Percentiles rank a stretch among this genome's conserved stretches.
These are phyloP conservation scores for Carterocephalus palaemon DNA, from an alignment of 2,888 invertebrate species.

Conservation along the genomic window DNA sequence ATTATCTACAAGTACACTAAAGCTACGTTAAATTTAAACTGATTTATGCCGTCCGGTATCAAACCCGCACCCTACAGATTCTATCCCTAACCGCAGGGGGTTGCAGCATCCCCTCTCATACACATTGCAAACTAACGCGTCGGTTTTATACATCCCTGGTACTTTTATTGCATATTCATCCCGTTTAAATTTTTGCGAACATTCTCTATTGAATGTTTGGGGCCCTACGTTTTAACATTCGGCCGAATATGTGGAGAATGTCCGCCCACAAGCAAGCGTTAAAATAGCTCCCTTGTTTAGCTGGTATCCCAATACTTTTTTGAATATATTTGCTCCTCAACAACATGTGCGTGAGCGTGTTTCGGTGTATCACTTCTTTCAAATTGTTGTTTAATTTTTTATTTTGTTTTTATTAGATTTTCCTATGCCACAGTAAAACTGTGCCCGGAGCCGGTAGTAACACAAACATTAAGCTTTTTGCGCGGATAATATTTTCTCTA, in stretches of 20 bases:
- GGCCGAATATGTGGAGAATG: no score
- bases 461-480: not conserved
- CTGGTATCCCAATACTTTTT: no score
- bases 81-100: conserved; percentile 61
- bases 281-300: no score
- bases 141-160: conserved; percentile 59
- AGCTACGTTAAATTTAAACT: conserved; percentile 6
- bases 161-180: conserved; percentile 76
- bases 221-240: no score
- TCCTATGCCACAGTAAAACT: no score
- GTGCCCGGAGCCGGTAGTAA: not conserved
- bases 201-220: not conserved
- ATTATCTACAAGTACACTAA: no score
- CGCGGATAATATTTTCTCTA: conserved; percentile 3
- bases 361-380: no score
- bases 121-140: conserved; percentile 59
- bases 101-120: conserved; percentile 59
- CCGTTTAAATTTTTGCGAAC: conserved; percentile 59
- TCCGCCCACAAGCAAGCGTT: no score
- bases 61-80: conserved; percentile 28
- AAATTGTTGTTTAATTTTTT: no score
- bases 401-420: no score
- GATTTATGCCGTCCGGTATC: conserved; percentile 4
- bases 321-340: no score
- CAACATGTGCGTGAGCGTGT: no score